Conservation (phyloP, 2,113 vertebrate genomes). For the Passer montanus region DNA sequence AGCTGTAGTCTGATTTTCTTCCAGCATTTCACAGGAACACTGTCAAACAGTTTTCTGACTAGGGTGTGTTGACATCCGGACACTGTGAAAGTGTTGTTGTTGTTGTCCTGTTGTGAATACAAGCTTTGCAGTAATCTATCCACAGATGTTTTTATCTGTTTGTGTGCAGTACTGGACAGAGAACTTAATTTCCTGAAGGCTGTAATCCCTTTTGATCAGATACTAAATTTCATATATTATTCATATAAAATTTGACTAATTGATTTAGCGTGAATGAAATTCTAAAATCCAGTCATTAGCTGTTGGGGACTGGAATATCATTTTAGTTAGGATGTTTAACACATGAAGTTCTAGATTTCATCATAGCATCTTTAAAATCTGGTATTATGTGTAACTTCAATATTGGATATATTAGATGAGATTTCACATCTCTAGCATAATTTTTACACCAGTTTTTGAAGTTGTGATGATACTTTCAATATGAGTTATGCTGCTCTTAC, state of each 20-base stretch:
- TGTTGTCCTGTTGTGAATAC: not conserved
- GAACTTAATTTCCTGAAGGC: conserved; percentile 9
- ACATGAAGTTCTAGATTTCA: conserved; percentile 21
- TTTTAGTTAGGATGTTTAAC: not conserved
- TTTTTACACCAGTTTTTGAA: conserved; percentile 8
- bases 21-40: not conserved
- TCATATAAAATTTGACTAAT: conserved; percentile 45
- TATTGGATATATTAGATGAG: not conserved
- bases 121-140: not conserved
- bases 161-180: not conserved
- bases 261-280: conserved; percentile 25
- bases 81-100: not conserved
- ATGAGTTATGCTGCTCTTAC: not conserved
- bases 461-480: conserved; percentile 7
- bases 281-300: conserved; percentile 9
- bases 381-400: not conserved
- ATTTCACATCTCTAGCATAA: conserved; percentile 8
- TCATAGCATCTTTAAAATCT: conserved; percentile 21
- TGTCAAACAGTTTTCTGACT: not conserved
- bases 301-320: conserved; percentile 1
- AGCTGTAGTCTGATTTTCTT: not conserved
- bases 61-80: not conserved
- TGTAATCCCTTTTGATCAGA: conserved; percentile 41
- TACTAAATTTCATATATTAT: conserved; percentile 48
- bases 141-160: conserved; percentile 17